Percentiles rank a stretch among this genome's conserved stretches.
phyloP scores from a whole-genome alignment of 2,113 vertebrate genomes.

The Peucedramus taeniatus region DNA sequence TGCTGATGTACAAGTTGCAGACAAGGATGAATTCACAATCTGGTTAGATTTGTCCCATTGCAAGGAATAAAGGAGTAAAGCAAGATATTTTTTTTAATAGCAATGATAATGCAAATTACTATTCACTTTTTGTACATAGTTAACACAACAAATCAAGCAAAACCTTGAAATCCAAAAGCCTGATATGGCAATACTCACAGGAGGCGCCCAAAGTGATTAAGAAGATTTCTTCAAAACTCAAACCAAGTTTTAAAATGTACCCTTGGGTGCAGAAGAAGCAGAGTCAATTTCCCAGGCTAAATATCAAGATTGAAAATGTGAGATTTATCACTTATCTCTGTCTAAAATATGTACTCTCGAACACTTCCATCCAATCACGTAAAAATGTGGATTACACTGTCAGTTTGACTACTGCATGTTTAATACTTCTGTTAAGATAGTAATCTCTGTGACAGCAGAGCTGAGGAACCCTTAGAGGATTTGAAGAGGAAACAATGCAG shows the following conservation, averaged over 20 bases:
- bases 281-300: slow-evolving; percentile 15
- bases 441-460: neutral
- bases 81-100: neutral
- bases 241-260: neutral
- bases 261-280: neutral
- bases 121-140: neutral
- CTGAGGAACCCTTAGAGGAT: neutral
- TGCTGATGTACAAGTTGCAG: neutral
- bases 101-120: neutral
- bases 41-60: neutral
- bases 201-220: neutral
- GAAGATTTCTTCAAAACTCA: neutral
- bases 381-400: slow-evolving; percentile 30
- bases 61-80: neutral
- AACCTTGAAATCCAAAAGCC: neutral
- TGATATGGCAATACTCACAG: neutral
- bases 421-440: slow-evolving; percentile 3
- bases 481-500: neutral
- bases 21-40: neutral
- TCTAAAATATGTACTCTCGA: neutral
- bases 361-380: slow-evolving; percentile 4
- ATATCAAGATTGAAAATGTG: slow-evolving; percentile 5
- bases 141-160: slow-evolving; percentile 11
- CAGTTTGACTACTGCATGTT: slow-evolving; percentile 2
- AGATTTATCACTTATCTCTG: slow-evolving; percentile 6